Evolutionary conservation across 2,113 vertebrate species (phyloP).

Genomic region (Oncorhynchus clarkii): DNA sequence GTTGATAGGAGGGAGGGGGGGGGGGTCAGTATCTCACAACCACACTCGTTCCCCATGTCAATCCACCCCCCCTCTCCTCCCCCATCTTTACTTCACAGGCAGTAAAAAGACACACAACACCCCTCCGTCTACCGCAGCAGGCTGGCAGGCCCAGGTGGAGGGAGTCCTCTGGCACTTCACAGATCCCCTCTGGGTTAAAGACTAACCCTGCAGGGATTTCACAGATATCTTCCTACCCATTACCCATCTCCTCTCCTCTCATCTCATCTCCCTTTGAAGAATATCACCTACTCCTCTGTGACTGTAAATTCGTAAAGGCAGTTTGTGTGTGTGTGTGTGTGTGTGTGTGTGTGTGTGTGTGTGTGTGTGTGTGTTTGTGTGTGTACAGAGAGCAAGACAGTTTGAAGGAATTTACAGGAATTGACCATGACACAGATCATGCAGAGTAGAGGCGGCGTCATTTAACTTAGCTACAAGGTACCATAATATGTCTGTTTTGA

Average conservation of each 20-base stretch:
- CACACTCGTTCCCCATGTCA: conserved; percentile 7
- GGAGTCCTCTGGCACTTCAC: conserved; percentile 37
- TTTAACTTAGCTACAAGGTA: no score
- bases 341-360: no score
- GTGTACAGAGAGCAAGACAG: background rate
- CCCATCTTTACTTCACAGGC: conserved; percentile 68
- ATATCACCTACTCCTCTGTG: background rate
- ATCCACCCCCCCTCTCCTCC: conserved; percentile 42
- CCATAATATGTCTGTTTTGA: no score
- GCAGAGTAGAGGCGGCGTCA: background rate
- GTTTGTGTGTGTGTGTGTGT: background rate
- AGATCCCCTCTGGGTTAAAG: conserved; percentile 35
- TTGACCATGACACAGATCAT: background rate
- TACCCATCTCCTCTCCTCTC: background rate
- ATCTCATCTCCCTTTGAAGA: background rate
- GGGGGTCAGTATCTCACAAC: conserved; percentile 58
- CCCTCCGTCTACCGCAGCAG: background rate
- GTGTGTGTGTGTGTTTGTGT: no score
- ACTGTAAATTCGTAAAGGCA: background rate
- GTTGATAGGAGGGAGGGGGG: background rate
- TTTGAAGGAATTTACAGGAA: no score
- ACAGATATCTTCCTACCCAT: conserved; percentile 4
- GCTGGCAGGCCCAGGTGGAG: conserved; percentile 25
- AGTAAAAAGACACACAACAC: conserved; percentile 57
- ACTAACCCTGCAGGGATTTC: conserved; percentile 32